Base-by-base conservation (phyloP, 1,140 invertebrate species). In the Prorops nasuta region DNA sequence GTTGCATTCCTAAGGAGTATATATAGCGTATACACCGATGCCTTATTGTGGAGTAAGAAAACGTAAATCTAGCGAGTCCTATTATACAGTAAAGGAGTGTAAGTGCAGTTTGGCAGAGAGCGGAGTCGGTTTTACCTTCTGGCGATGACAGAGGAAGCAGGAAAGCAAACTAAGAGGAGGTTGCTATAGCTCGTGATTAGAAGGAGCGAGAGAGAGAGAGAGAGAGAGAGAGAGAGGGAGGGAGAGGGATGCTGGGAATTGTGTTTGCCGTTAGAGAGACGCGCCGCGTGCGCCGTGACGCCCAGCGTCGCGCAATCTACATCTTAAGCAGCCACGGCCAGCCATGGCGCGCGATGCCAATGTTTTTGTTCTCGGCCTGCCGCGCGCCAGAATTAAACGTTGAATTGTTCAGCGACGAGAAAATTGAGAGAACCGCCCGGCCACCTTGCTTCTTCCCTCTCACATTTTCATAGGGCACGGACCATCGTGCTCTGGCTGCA, bases 351-450 rank as follows among this genome's bases (percentile, higher is more conserved):
- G 10, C 20, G 7, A 28, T 10, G 42, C 20, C 42, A 32, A 37
- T 48, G 46, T 54, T 54, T 16, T 38, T 48, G 24, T 49, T 43
- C 32, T 36, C 46, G 19, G 34, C 8, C 28, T 15, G 20, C 41
- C 31, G 21, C 17, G n/a, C n/a, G 37, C 36, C 15, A 34, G 43
- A 58, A 58, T 58, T 58, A 58, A 58, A 58, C 51, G 36, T 16
- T 54, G 56, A 58, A 58, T 58, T 58, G 56, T 58, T 58, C 37
- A 58, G 49, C 56, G 51, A 54, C 43, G 46, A 54, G 51, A 54
- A 46, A 58, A 54, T 54, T 58, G 51, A 57, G 45, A 20, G 17
- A n/a, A 1, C 3, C 44, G 8, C 44, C 21, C 24, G n/a, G n/a
- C n/a, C n/a, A n/a, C 10, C 24, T 28, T 6, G 10, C 24, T 2